Percentiles rank a stretch among this genome's conserved stretches.
These are phyloP conservation scores for Dasyprocta punctata DNA, from an alignment of 2,113 vertebrate genomes.

Conservation along the genomic window DNA sequence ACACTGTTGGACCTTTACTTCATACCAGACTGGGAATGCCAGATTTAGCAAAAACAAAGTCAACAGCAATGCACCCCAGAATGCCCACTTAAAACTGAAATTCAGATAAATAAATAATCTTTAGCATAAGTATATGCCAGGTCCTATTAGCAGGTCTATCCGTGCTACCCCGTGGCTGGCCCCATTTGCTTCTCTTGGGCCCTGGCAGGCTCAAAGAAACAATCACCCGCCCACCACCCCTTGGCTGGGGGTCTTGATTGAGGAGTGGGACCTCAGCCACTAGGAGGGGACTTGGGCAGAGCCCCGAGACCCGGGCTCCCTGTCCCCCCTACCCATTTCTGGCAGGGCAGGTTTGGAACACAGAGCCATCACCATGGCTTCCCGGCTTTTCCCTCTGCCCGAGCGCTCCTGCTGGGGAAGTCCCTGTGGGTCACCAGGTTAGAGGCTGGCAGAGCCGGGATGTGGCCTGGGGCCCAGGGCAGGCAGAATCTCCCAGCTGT, in stretches of 20 bases:
- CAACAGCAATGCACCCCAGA: background rate
- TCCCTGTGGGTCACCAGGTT: background rate
- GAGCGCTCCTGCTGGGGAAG: background rate
- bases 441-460: background rate
- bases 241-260: rapidly evolving
- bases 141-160: background rate
- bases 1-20: background rate
- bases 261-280: rapidly evolving
- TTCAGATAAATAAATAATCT: background rate
- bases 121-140: background rate
- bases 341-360: background rate
- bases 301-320: rapidly evolving
- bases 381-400: background rate
- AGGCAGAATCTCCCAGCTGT: background rate
- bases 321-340: background rate
- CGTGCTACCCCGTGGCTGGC: background rate
- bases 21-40: background rate
- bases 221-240: background rate
- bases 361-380: background rate
- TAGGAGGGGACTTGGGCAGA: background rate
- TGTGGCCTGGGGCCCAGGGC: background rate
- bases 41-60: background rate
- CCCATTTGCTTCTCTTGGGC: background rate
- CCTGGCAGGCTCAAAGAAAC: background rate
- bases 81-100: background rate